Base-by-base conservation (phyloP, 1,140 invertebrate genomes). In the Drosophila willistoni region DNA sequence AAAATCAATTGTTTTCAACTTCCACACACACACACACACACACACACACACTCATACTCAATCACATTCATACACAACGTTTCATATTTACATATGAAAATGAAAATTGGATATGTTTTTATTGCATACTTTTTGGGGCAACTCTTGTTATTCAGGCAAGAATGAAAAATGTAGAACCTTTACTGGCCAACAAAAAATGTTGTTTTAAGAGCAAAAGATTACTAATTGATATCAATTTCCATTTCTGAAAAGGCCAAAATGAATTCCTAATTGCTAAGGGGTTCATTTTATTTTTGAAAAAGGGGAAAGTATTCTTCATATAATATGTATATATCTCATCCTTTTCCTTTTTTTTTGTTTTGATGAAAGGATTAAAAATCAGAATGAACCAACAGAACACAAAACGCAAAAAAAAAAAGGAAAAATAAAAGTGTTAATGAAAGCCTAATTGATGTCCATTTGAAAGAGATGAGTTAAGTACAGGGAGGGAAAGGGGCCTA, bases 281-380 rank as follows among this genome's bases (percentile, higher is more conserved):
- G 14, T 9, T 47, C 14, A 17, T 19, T 47, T 7, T 47, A 17
- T 47, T 12, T 51, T 12, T n/a, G 34, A 22, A 51, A 36, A 22
- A n/a, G n/a, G 7, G 14, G 29, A 14, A 61, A 41, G 7, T 29
- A 61, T 36, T 25, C 36, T 44, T 22, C 44, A n/a, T n/a, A n/a
- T 29, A 42, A 41, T 42, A 42, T 41, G 29, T 29, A 42, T 41
- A 33, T 29, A 5, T 7, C 12, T 9, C 34, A 55, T 51, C 12
- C 10, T 51, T 29, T 29, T 51, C 7, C 9, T 51, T 51, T 22
- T 51, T 22, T 47, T 47, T 51, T 3, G 9, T 22, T 51, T 22
- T 51, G 44, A 51, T 51, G 44, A 51, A 51, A 51, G 44, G 44
- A 29, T 55, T 39, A 42, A 12, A 67, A 66, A 5, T 41, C 41